Percentiles rank a stretch among this genome's conserved stretches.
phyloP scores from a whole-genome alignment of 2,888 invertebrate species.

The Drosophila niveifrons region DNA sequence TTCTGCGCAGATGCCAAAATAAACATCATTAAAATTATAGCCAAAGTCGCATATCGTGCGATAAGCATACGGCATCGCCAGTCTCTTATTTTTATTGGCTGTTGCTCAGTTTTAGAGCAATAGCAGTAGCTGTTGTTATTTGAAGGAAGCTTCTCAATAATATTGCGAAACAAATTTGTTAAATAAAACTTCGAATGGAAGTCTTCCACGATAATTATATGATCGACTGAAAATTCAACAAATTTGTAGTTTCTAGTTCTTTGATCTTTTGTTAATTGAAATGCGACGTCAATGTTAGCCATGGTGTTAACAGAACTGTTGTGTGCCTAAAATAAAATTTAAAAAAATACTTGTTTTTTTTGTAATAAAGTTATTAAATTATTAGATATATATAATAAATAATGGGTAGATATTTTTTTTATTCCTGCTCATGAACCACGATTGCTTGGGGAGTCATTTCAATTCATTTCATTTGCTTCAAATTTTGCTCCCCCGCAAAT shows the following conservation, averaged over 20 bases:
- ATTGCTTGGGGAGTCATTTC: no score
- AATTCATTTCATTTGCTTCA: no score
- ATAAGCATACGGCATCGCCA: constrained; percentile 18
- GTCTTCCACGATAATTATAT: background rate
- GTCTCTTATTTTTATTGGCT: constrained; percentile 7
- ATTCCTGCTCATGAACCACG: no score
- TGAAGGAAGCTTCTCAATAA: constrained; percentile 3
- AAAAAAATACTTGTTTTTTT: no score
- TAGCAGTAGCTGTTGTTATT: constrained; percentile 8
- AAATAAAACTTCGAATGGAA: background rate
- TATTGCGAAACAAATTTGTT: background rate
- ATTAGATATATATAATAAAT: no score
- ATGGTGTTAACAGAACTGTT: constrained; percentile 2
- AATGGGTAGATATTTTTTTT: no score
- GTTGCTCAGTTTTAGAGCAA: constrained; percentile 6
- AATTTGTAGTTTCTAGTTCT: background rate
- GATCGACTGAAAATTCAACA: background rate
- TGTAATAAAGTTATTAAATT: background rate
- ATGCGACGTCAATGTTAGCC: constrained; percentile 13
- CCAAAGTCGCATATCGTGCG: constrained; percentile 28
- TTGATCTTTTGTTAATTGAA: constrained; percentile 11
- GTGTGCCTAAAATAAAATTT: constrained; percentile 21
- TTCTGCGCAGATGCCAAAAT: constrained; percentile 37
- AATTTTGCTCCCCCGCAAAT: no score
- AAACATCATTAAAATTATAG: constrained; percentile 37